Evolutionary conservation across 2,113 vertebrate genomes (phyloP).

Genomic region (Mesitornis unicolor): DNA sequence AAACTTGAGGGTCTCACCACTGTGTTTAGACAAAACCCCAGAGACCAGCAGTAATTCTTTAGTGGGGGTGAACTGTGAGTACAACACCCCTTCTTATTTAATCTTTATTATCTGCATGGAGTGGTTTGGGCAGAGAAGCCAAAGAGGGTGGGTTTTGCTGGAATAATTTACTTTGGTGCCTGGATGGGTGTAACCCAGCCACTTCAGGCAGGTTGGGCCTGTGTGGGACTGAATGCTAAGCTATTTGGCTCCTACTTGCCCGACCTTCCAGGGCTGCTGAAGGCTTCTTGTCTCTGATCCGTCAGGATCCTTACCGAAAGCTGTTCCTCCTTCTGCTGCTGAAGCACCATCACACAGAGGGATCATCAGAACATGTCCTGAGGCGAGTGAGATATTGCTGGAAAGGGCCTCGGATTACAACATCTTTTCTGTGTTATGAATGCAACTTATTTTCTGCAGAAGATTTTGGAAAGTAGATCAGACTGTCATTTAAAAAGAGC

Average conservation of each 20-base stretch:
- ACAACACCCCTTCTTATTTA: background rate
- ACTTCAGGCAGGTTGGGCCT: background rate
- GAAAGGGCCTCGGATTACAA: background rate
- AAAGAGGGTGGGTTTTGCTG: background rate
- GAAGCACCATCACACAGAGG: background rate
- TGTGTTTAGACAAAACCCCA: background rate
- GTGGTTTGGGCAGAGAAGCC: background rate
- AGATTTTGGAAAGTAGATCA: background rate
- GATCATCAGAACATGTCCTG: background rate
- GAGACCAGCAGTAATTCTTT: background rate
- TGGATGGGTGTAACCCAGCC: background rate
- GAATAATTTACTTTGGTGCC: background rate
- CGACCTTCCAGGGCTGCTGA: background rate
- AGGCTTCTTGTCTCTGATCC: background rate
- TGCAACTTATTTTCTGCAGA: background rate
- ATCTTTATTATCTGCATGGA: background rate
- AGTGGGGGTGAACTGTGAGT: background rate
- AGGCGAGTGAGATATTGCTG: background rate
- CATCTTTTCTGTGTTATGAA: background rate
- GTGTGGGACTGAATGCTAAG: background rate
- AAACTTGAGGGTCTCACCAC: background rate
- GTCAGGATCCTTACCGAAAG: background rate
- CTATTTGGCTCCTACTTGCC: background rate
- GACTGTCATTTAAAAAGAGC: constrained; percentile 1
- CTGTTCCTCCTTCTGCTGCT: background rate